Evolutionary conservation across 2,888 invertebrate species (phyloP).

Genomic region (Drosophila histrio): DNA sequence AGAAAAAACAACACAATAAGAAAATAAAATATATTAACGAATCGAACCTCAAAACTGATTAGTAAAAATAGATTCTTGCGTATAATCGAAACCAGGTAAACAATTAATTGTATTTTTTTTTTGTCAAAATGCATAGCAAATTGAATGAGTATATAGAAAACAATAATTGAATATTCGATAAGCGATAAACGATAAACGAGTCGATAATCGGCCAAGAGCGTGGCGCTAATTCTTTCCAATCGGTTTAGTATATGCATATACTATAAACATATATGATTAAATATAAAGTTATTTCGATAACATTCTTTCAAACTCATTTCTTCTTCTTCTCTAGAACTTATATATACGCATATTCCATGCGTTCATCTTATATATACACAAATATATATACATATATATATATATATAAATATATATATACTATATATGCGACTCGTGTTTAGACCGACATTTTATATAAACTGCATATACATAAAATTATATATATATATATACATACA

Average conservation of each 20-base stretch:
- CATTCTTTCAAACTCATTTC: slow-evolving; percentile 9
- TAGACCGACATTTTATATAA: slow-evolving; percentile 26
- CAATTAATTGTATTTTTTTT: slow-evolving; percentile 26
- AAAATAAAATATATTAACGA: slow-evolving; percentile 45
- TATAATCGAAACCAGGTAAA: slow-evolving; percentile 42
- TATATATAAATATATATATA: neutral
- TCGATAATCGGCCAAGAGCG: neutral
- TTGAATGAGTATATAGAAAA: slow-evolving; percentile 27
- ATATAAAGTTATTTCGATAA: slow-evolving; percentile 11
- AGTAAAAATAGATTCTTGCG: slow-evolving; percentile 56
- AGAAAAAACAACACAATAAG: slow-evolving; percentile 22
- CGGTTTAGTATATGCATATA: slow-evolving; percentile 4
- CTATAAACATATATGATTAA: too few species aligned
- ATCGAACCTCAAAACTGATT: slow-evolving; percentile 63
- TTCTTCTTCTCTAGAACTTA: slow-evolving; percentile 17
- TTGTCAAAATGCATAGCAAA: slow-evolving; percentile 50
- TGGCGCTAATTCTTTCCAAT: slow-evolving; percentile 13
- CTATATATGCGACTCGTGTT: slow-evolving; percentile 22
- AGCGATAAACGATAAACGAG: slow-evolving; percentile 1
- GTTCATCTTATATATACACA: slow-evolving; percentile 22
- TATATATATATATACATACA: slow-evolving; percentile 20
- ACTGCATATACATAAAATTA: slow-evolving; percentile 10
- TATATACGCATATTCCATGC: slow-evolving; percentile 2
- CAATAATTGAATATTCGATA: slow-evolving; percentile 23
- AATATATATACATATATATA: neutral